Base-by-base conservation (phyloP, 2,888 invertebrate species). In the Xanthorhoe designata region DNA sequence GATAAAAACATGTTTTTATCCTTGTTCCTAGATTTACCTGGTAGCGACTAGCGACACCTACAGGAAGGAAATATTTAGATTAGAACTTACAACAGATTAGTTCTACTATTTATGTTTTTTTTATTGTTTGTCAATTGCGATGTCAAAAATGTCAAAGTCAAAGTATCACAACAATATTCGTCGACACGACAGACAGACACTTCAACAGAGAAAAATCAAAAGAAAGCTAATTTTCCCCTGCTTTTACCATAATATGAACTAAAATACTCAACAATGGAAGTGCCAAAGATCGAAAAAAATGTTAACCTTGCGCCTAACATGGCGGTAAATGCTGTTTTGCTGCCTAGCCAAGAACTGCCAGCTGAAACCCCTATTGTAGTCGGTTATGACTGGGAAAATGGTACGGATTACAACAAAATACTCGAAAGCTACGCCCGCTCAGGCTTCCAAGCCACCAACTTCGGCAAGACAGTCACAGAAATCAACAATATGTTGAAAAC, bases 391-490 rank as follows among this genome's bases (percentile, higher is more conserved):
- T 99, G 98, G 95, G 98, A 98, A 85, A 92, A 95, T 75, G 97
- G 99, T 53, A 90, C 98, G 7, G 95, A 99, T 87, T 98, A 98
- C 86, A 95, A 96, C 72, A 95, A 96, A 78, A 89, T 99, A 61
- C 94, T 99, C 51, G 94, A 96, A 72, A 96, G 96, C 32, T 99
- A 97, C 86, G 85, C 94, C 35, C 94, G 94, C 64, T 97, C 97
- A 18, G 99, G 99, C n/a, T 99, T 99, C 89, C 99, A 99, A 94
- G 99, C 99, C 0, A 98, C 99, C 0, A 98, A 97, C 94, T 97
- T 99, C 84, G 99, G 98, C 0, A 91, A 96, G 78, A 98, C 99
- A 0, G 96, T 99, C 0, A 94, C 96, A 59, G 99, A 99, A 94
- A 96, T 99, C 69, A 97, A 98, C 78, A 96, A 96, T 94, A 99